A percentile compares a stretch with the other conserved stretches of the same genome.
Evolutionary conservation across 1,140 invertebrate genomes (phyloP).

Genomic region (Drosophila prosaltans): DNA sequence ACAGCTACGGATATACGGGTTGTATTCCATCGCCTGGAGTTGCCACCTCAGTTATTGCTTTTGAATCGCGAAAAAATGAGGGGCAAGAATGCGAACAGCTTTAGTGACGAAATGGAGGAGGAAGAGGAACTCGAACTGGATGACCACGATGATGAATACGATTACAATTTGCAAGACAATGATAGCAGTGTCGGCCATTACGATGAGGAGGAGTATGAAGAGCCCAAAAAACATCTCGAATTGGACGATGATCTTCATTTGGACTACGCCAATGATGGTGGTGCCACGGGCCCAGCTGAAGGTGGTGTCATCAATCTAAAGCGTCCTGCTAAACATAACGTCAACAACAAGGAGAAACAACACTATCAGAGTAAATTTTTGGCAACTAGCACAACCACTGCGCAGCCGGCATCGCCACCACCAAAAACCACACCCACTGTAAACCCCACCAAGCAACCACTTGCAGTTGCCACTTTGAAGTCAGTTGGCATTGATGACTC

Average conservation of each 20-base stretch:
- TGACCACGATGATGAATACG: constrained; percentile 68
- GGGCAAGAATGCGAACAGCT: constrained; percentile 72
- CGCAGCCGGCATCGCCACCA: not conserved
- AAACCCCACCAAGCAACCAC: not conserved
- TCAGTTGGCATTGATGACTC: constrained; percentile 67
- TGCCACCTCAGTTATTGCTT: constrained; percentile 84
- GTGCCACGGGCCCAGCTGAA: not conserved
- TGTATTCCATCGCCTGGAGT: constrained; percentile 94
- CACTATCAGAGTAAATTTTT: constrained; percentile 64
- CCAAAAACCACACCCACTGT: not conserved
- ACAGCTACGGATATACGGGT: constrained; percentile 98
- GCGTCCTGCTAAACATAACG: constrained; percentile 63
- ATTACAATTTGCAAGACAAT: constrained; percentile 80
- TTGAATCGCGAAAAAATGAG: constrained; percentile 60
- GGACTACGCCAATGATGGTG: constrained; percentile 77
- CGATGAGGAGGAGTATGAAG: constrained; percentile 76
- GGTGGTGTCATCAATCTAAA: constrained; percentile 19
- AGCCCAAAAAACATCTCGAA: constrained; percentile 78
- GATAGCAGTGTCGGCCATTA: constrained; percentile 77
- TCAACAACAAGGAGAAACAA: constrained; percentile 70
- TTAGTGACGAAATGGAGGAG: constrained; percentile 80
- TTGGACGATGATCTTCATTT: constrained; percentile 74
- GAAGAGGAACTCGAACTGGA: constrained; percentile 76
- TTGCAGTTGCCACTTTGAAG: constrained; percentile 51
- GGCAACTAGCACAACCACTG: constrained; percentile 59